phyloP scores from a whole-genome alignment of 2,888 invertebrate genomes.

The Trichopoda pennipes region DNA sequence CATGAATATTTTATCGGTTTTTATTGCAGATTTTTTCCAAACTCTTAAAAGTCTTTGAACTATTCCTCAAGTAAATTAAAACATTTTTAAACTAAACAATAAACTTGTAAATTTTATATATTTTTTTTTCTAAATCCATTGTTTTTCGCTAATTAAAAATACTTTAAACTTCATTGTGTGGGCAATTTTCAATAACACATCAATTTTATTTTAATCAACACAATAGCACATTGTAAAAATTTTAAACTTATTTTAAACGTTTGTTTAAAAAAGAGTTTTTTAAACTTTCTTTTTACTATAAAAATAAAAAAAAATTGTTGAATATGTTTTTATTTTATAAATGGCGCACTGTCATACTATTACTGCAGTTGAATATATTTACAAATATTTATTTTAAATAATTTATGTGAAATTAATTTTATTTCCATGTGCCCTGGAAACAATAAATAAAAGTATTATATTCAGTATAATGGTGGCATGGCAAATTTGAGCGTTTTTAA shows the following conservation, averaged over 20 bases:
- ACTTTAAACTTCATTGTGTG: not conserved
- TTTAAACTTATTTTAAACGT: not conserved
- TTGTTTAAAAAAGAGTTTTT: not conserved
- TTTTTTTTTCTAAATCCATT: constrained; percentile 7
- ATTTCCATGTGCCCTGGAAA: no score
- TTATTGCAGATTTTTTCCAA: not conserved
- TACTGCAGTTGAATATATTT: constrained; percentile 12
- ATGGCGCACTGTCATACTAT: constrained; percentile 38
- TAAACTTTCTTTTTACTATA: not conserved
- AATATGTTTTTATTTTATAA: constrained; percentile 20
- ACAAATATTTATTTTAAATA: not conserved
- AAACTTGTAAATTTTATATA: constrained; percentile 14
- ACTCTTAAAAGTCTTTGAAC: constrained; percentile 27
- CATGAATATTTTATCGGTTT: constrained; percentile 22
- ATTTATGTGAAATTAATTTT: not conserved
- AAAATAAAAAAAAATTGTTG: not conserved
- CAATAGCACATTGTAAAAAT: not conserved
- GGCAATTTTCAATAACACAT: constrained; percentile 33
- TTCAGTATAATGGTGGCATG: no score
- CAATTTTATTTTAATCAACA: constrained; percentile 3
- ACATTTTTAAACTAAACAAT: constrained; percentile 19
- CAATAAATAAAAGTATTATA: no score
- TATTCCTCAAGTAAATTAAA: constrained; percentile 13
- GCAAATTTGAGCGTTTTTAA: no score
- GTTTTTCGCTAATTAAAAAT: constrained; percentile 42